phyloP scores from a whole-genome alignment of 1,140 invertebrate species.

The Pogonognathellus flavescens region DNA sequence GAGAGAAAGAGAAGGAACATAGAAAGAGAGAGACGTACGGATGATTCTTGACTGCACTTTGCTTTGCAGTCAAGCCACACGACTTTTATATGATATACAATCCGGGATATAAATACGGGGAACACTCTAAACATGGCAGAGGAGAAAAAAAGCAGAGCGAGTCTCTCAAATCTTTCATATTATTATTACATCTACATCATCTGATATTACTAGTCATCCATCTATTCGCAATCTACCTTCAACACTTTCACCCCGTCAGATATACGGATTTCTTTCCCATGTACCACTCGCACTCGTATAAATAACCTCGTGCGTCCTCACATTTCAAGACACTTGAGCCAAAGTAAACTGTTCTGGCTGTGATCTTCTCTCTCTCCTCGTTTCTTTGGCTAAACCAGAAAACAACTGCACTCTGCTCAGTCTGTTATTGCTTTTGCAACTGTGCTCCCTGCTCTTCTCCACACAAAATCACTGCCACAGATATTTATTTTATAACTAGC shows the following conservation, averaged over 20 bases:
- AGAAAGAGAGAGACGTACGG: not conserved
- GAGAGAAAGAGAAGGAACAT: not conserved
- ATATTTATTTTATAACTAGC: not conserved
- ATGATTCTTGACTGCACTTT: too few species aligned
- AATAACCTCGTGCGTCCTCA: not conserved
- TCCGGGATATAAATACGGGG: not conserved
- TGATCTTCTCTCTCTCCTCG: too few species aligned
- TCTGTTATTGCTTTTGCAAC: constrained; percentile 7
- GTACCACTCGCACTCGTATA: not conserved
- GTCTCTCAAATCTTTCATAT: constrained; percentile 51
- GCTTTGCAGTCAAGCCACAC: not conserved
- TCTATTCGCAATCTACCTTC: constrained; percentile 39
- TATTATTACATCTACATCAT: constrained; percentile 54
- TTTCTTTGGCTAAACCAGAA: too few species aligned
- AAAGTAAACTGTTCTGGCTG: not conserved
- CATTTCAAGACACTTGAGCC: constrained; percentile 5
- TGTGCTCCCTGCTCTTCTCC: not conserved
- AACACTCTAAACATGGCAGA: constrained; percentile 2
- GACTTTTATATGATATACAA: not conserved
- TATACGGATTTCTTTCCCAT: constrained; percentile 13
- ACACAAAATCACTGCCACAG: not conserved
- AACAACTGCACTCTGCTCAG: not conserved
- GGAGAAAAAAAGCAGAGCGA: constrained; percentile 11
- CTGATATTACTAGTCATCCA: constrained; percentile 48
- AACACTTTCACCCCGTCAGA: constrained; percentile 21